Evolutionary conservation across 30 jellyfish, hydroid and myxozoan genomes (phyloP).

Genomic region (Hydra vulgaris): DNA sequence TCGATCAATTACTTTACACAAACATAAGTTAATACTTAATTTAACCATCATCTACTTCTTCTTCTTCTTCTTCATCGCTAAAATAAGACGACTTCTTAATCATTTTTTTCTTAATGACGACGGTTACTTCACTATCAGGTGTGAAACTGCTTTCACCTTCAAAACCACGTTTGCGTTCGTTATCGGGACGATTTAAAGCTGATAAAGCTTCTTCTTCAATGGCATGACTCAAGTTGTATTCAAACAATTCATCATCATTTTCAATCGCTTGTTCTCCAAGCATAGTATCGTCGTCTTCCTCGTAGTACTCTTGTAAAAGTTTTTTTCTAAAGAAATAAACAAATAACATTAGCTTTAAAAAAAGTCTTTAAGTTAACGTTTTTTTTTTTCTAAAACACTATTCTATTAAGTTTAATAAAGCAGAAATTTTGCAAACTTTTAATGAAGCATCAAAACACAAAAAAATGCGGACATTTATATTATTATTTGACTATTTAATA

Average conservation of each 20-base stretch:
- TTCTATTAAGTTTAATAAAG: too few species aligned
- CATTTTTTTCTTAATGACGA: slow-evolving; percentile 23
- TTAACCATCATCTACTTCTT: slow-evolving; percentile 16
- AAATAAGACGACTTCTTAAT: slow-evolving; percentile 70
- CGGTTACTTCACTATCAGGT: background rate
- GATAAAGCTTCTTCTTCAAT: slow-evolving; percentile 61
- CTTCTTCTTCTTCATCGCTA: slow-evolving; percentile 94
- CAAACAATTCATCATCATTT: slow-evolving; percentile 75
- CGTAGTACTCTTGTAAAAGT: slow-evolving; percentile 20
- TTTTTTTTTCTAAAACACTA: too few species aligned
- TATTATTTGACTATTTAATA: too few species aligned
- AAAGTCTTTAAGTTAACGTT: background rate
- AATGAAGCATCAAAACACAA: too few species aligned
- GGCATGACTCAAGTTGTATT: slow-evolving; percentile 73
- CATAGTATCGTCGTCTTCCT: slow-evolving; percentile 26
- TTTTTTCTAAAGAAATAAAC: slow-evolving; percentile 18
- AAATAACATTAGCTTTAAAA: background rate
- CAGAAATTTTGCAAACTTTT: too few species aligned
- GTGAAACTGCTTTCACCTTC: slow-evolving; percentile 14
- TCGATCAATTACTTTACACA: too few species aligned
- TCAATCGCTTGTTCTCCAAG: slow-evolving; percentile 49
- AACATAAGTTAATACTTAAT: too few species aligned
- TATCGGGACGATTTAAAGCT: slow-evolving; percentile 6
- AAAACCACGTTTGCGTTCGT: slow-evolving; percentile 23
- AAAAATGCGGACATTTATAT: too few species aligned